Evolutionary conservation across 1,140 invertebrate genomes (phyloP).

Genomic region (Pemphigus obesinymphae): DNA sequence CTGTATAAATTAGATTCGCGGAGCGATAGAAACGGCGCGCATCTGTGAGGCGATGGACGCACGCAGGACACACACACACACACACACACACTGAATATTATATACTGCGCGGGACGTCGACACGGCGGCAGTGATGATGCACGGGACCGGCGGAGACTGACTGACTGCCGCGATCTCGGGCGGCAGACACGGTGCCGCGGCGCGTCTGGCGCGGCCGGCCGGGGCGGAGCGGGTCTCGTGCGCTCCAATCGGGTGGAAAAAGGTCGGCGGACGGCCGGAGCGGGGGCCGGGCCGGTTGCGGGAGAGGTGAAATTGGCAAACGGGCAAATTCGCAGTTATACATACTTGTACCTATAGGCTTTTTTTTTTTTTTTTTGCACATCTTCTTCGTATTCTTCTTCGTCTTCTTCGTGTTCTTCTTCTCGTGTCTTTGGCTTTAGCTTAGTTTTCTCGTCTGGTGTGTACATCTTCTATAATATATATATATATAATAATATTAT

Average conservation of each 20-base stretch:
- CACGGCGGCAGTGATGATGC: not conserved
- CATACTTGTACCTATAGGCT: not conserved
- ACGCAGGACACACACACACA: not conserved
- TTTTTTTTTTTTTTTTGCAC: not conserved
- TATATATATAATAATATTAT: no score
- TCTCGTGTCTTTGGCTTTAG: not conserved
- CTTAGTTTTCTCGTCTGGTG: no score
- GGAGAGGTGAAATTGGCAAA: slow-evolving; percentile 10
- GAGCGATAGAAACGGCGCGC: no score
- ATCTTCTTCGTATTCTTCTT: not conserved
- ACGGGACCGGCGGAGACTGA: slow-evolving; percentile 38
- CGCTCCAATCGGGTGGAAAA: slow-evolving; percentile 41
- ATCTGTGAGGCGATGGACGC: not conserved
- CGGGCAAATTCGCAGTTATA: not conserved
- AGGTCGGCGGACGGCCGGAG: not conserved
- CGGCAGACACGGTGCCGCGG: slow-evolving; percentile 33
- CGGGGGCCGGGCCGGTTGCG: not conserved
- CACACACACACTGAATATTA: not conserved
- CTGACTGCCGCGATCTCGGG: slow-evolving; percentile 38
- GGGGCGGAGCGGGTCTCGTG: slow-evolving; percentile 39
- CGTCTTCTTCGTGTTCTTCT: not conserved
- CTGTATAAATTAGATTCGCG: no score
- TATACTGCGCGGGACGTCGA: not conserved
- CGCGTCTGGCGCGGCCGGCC: not conserved
- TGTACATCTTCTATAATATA: not conserved